Conservation (phyloP, 2,888 invertebrate species). For the Spodoptera picta region DNA sequence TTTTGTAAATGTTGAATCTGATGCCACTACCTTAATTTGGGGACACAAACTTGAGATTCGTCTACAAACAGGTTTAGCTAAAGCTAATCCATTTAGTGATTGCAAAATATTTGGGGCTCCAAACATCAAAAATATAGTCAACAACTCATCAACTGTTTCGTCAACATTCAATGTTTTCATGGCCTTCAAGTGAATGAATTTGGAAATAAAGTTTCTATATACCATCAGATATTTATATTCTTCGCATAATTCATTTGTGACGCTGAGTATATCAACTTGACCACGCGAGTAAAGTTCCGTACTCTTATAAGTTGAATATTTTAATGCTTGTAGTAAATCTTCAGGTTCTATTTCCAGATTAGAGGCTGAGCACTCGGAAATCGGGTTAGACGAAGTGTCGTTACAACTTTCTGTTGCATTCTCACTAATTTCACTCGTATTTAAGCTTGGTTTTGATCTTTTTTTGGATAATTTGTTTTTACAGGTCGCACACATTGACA, state of each 20-base stretch:
- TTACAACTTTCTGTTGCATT: constrained; percentile 18
- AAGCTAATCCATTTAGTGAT: constrained; percentile 69
- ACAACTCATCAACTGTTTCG: constrained; percentile 65
- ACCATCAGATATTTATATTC: constrained; percentile 72
- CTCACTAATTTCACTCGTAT: constrained; percentile 19
- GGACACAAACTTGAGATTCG: constrained; percentile 61
- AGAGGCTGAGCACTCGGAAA: constrained; percentile 21
- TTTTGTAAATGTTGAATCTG: constrained; percentile 52
- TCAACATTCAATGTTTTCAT: constrained; percentile 65
- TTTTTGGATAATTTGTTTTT: constrained; percentile 56
- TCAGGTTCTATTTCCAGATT: constrained; percentile 29
- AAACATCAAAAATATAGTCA: constrained; percentile 72
- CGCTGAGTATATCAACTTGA: constrained; percentile 71
- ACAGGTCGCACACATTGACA: constrained; percentile 67
- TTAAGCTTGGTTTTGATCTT: constrained; percentile 33
- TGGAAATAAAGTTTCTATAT: constrained; percentile 68
- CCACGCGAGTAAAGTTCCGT: constrained; percentile 70
- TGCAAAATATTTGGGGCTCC: constrained; percentile 76
- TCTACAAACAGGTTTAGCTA: constrained; percentile 69
- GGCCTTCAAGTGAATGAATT: constrained; percentile 70
- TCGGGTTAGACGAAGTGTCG: constrained; percentile 24
- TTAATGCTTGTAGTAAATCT: constrained; percentile 19
- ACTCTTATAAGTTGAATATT: constrained; percentile 43
- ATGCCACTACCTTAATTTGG: constrained; percentile 66
- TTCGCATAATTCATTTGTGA: constrained; percentile 63